These are phyloP conservation scores for Rafetus swinhoei DNA, from an alignment of 2,113 vertebrate species.

Conservation along the genomic window DNA sequence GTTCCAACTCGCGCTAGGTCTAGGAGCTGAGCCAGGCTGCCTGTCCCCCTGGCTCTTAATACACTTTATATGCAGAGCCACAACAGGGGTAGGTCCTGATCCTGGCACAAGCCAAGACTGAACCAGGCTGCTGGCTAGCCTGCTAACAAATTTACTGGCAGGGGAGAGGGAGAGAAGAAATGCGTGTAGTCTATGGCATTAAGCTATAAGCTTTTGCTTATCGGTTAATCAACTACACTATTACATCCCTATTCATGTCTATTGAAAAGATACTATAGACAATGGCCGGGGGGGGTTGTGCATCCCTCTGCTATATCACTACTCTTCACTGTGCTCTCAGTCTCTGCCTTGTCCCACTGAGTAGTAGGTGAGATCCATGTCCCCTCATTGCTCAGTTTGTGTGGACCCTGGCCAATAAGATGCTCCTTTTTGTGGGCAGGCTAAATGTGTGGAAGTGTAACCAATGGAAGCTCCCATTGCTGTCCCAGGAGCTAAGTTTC, in stretches of 20 bases:
- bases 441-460: neutral
- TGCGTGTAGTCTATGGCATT: no score
- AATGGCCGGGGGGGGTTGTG: neutral
- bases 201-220: no score
- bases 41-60: no score
- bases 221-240: no score
- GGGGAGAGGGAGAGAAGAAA: no score
- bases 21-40: no score
- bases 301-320: neutral
- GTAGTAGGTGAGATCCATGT: neutral
- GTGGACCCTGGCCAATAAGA: neutral
- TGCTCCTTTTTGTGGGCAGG: neutral
- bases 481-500: rapidly evolving
- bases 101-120: no score
- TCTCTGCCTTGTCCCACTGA: neutral
- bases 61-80: no score
- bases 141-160: no score
- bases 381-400: neutral
- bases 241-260: neutral
- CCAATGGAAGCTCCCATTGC: neutral
- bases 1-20: no score
- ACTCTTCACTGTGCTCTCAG: neutral
- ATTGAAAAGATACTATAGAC: neutral
- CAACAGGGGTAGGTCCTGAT: no score
- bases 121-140: no score